phyloP scores from a whole-genome alignment of 2,888 invertebrate genomes.

The Drosophila merina region DNA sequence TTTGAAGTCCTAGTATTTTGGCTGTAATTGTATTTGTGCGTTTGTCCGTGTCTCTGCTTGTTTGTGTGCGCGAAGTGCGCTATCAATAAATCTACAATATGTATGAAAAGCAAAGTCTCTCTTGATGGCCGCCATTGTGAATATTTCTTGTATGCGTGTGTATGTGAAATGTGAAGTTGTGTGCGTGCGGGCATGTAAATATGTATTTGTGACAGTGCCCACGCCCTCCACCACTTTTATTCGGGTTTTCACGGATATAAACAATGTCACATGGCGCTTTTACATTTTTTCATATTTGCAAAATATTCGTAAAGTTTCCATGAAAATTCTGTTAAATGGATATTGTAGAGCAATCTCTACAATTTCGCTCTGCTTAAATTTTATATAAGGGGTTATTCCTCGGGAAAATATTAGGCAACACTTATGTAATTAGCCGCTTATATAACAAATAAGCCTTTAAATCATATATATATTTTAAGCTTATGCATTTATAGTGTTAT shows the following conservation, averaged over 20 bases:
- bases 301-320: slow-evolving; percentile 20
- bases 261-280: slow-evolving; percentile 40
- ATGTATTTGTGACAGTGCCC: not conserved
- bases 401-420: not conserved
- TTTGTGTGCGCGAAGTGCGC: slow-evolving; percentile 24
- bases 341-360: not conserved
- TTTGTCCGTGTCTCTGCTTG: slow-evolving; percentile 20
- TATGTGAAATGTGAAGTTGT: slow-evolving; percentile 4
- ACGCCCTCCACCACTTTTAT: slow-evolving; percentile 7
- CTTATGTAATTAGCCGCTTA: not conserved
- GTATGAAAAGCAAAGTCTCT: slow-evolving; percentile 46
- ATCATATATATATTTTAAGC: not conserved
- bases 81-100: slow-evolving; percentile 63
- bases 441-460: not conserved
- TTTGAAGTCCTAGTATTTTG: not conserved
- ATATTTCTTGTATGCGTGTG: slow-evolving; percentile 9
- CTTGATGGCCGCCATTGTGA: slow-evolving; percentile 27
- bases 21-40: not conserved
- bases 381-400: not conserved
- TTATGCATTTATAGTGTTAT: not conserved
- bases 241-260: slow-evolving; percentile 17
- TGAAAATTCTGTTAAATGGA: not conserved
- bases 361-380: not conserved
- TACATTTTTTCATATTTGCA: slow-evolving; percentile 31
- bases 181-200: slow-evolving; percentile 4